A percentile compares a stretch with the other conserved stretches of the same genome.
phyloP scores from a whole-genome alignment of 2,113 vertebrate species.

The Salminus brasiliensis region DNA sequence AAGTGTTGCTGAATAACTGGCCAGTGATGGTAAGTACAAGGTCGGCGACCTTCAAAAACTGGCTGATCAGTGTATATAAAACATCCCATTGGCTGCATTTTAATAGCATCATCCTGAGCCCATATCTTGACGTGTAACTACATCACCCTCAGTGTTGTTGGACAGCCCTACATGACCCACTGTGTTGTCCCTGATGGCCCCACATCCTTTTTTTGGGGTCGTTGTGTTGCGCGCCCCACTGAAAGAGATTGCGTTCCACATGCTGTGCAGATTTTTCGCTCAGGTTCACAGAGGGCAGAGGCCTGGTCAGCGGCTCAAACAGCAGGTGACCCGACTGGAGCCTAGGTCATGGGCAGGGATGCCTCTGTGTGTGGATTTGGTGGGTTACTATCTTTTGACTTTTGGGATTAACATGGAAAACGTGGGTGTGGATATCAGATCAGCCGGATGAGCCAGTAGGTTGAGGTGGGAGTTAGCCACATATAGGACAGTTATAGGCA shows the following conservation, averaged over 20 bases:
- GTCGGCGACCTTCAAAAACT: no score
- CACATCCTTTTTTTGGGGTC: not conserved
- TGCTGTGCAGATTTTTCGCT: conserved; percentile 19
- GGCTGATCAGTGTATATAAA: no score
- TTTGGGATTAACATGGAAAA: not conserved
- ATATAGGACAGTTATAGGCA: not conserved
- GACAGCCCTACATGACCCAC: not conserved
- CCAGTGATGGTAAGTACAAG: no score
- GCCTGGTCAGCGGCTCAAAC: conserved; percentile 12
- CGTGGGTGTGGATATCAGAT: not conserved
- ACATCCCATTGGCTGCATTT: no score
- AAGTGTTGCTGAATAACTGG: no score
- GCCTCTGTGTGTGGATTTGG: not conserved
- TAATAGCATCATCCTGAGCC: not conserved
- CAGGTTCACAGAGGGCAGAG: conserved; percentile 32
- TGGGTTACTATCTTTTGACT: not conserved
- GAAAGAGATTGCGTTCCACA: conserved; percentile 26
- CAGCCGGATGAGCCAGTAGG: not conserved
- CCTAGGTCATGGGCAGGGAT: conserved; percentile 7
- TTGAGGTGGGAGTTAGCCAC: no score
- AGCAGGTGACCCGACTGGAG: not conserved
- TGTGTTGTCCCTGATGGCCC: not conserved
- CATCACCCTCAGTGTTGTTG: not conserved
- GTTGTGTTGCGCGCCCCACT: not conserved
- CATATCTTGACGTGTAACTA: not conserved